phyloP scores from a whole-genome alignment of 2,797 vertebrate species.

The Brachyrhaphis roseni region DNA sequence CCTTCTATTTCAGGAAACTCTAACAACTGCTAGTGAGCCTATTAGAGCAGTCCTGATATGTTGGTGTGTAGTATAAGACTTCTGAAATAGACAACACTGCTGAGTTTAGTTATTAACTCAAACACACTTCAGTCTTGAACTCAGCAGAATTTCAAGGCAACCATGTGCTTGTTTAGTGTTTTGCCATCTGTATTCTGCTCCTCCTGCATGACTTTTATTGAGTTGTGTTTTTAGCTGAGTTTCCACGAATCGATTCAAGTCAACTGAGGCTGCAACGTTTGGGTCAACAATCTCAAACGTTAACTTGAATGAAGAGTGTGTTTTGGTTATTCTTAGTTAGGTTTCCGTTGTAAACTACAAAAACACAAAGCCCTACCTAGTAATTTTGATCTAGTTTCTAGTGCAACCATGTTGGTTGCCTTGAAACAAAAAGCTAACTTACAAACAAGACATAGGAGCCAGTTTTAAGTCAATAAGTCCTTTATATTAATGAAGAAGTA shows the following conservation, averaged over 20 bases:
- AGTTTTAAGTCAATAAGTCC: too few relatives aligned
- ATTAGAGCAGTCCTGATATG: conserved; percentile 1
- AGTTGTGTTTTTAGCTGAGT: conserved; percentile 5
- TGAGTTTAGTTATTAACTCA: neutral
- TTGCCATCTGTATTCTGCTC: neutral
- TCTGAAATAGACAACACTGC: neutral
- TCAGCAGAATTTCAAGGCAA: neutral
- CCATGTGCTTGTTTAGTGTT: neutral
- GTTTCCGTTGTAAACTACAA: neutral
- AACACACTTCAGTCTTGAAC: conserved; percentile 2
- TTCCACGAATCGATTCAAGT: neutral
- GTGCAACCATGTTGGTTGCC: too few relatives aligned
- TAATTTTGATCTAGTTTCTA: too few relatives aligned
- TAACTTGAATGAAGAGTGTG: neutral
- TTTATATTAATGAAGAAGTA: too few relatives aligned
- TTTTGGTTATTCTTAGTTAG: neutral
- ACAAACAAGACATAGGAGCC: too few relatives aligned
- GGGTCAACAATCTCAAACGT: neutral
- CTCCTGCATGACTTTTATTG: conserved; percentile 6
- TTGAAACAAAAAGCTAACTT: too few relatives aligned
- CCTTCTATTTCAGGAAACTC: conserved; percentile 20
- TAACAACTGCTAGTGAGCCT: conserved; percentile 7
- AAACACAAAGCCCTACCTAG: too few relatives aligned
- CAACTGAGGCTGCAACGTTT: conserved; percentile 1
- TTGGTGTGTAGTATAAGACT: neutral